Base-by-base conservation (phyloP, 30 jellyfish, hydroid and myxozoan genomes). In the Rhopilema esculentum region DNA sequence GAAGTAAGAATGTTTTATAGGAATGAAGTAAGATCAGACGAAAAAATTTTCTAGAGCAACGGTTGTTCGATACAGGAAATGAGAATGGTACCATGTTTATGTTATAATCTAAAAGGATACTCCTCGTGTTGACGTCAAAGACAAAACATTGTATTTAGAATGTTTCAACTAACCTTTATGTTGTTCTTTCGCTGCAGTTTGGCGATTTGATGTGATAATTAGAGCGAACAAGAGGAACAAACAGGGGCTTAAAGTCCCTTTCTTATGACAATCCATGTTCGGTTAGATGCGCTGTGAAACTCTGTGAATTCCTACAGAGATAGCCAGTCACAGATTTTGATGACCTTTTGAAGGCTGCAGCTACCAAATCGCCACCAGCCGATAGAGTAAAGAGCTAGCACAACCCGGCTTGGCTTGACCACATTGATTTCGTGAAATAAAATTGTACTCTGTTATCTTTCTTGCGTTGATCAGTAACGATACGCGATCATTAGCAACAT, bases 131-230 rank as follows among this genome's bases (percentile, higher is more conserved):
- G 12, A 40, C 9, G 6, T 40, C 57, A 12, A 12, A 40, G 57
- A 40, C 57, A 40, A 6, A 40, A 40, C 57, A 12, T 12, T 2
- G 57, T 40, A 40, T 12, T 40, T 40, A 40, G 57, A 40, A 40
- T 40, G 29, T 20, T 2, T 1, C 17, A 30, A 71, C 82, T 27
- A 22, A 71, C 82, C 82, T 71, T 71, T 71, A 17, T 30, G 63
- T 16, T 71, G 9, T 61, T 71, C 82, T 71, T 71, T 71, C 30
- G 30, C 82, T 9, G 62, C 57, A 21, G 76, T 7, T 1, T 50
- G 76, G 57, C 87, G 68, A 33, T 72, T n/a, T 16, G 66, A 24
- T 53, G 87, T 77, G 87, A 77, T 26, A 77, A 77, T 77, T 77
- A 77, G 27, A 17, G 31, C 6, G 57, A 52, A 77, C 87, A 77